phyloP scores from a whole-genome alignment of 2,797 vertebrate genomes.

The Poliocrania exsul region DNA sequence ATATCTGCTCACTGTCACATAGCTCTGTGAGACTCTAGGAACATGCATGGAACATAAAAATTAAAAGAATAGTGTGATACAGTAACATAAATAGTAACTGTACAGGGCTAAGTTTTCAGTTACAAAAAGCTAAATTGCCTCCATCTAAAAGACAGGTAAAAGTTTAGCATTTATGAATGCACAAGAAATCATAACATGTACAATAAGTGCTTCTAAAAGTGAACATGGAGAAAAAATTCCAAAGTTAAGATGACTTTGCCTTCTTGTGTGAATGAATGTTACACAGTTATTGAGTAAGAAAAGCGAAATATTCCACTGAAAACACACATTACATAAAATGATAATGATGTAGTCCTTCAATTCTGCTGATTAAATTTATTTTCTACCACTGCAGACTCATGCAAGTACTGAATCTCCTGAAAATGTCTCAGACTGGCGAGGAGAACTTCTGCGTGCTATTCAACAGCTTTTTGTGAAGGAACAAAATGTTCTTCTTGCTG shows the following conservation, averaged over 20 bases:
- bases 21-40: not conserved
- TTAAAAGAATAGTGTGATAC: not conserved
- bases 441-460: constrained; percentile 85
- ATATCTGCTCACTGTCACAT: not conserved
- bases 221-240: not conserved
- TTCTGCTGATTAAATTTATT: not conserved
- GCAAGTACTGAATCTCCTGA: constrained; percentile 56
- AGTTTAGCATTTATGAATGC: not conserved
- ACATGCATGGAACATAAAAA: not conserved
- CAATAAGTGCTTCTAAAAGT: not conserved
- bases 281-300: not conserved
- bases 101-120: not conserved
- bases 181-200: not conserved
- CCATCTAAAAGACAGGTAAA: not conserved
- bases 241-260: not conserved
- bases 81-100: not conserved
- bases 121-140: not conserved
- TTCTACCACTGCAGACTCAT: constrained; percentile 56
- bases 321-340: not conserved
- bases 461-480: constrained; percentile 88
- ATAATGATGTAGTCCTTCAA: not conserved
- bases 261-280: not conserved
- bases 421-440: constrained; percentile 83
- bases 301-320: not conserved
- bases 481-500: constrained; percentile 80